A percentile compares a stretch with the other conserved stretches of the same genome.
Conservation (phyloP, 2,113 vertebrate species). For the Peromyscus californicus region DNA sequence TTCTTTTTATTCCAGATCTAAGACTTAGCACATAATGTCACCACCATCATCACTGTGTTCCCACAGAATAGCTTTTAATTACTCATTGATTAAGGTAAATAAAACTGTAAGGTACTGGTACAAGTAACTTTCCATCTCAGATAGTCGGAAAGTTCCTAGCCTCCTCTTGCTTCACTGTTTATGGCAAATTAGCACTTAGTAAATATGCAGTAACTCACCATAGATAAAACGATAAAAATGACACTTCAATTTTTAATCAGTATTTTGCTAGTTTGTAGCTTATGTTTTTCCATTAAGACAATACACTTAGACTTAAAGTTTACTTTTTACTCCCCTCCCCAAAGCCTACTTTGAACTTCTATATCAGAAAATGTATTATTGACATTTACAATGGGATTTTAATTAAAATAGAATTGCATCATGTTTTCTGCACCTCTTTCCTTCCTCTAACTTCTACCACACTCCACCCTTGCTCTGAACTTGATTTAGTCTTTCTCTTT, state of each 20-base stretch:
- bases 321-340: constrained; percentile 31
- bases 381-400: not conserved
- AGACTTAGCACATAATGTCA: not conserved
- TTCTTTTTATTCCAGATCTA: not conserved
- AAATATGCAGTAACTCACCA: constrained; percentile 27
- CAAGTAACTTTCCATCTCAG: constrained; percentile 28
- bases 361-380: constrained; percentile 61
- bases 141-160: not conserved
- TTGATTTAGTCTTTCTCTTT: not conserved
- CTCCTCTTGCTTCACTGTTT: not conserved
- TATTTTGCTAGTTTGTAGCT: not conserved
- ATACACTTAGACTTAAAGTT: constrained; percentile 30
- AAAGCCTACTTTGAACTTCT: constrained; percentile 45
- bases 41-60: not conserved
- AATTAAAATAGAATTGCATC: not conserved
- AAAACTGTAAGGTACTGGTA: not conserved
- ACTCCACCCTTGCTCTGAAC: too few relatives aligned
- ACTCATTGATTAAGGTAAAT: not conserved
- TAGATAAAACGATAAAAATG: not conserved
- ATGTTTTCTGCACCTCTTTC: not conserved
- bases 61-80: not conserved
- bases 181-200: not conserved
- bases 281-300: constrained; percentile 30
- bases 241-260: constrained; percentile 19
- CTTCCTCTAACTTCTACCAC: not conserved